phyloP scores from a whole-genome alignment of 2,888 invertebrate species.

The Isoperla grammatica region DNA sequence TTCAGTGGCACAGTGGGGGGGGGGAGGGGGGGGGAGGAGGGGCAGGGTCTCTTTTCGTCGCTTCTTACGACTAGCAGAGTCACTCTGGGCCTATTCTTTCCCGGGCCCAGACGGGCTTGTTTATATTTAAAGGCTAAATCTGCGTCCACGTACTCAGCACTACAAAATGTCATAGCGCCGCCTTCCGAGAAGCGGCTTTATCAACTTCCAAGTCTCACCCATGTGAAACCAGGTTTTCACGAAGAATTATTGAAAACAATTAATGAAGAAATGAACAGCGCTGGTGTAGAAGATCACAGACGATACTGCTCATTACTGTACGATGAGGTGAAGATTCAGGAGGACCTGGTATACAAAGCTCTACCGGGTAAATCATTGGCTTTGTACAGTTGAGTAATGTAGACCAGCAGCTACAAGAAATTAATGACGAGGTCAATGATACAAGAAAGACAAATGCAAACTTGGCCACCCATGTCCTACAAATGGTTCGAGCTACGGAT shows the following conservation, averaged over 20 bases:
- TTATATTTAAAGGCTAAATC: background rate
- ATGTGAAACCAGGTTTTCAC: background rate
- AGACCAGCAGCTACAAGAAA: background rate
- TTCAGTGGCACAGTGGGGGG: too few species aligned
- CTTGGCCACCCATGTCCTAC: background rate
- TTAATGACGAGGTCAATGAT: background rate
- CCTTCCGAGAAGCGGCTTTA: background rate
- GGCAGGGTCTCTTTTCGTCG: too few species aligned
- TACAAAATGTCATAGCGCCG: background rate
- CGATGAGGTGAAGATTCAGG: background rate
- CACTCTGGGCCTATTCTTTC: too few species aligned
- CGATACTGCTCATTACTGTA: background rate
- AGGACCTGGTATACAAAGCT: constrained; percentile 1
- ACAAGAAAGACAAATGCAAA: background rate
- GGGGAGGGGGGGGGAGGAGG: too few species aligned
- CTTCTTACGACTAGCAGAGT: too few species aligned
- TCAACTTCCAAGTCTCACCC: background rate
- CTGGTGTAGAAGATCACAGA: background rate
- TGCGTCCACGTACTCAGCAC: background rate
- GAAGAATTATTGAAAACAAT: background rate
- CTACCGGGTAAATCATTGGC: background rate
- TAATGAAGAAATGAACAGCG: background rate
- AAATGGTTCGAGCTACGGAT: constrained; percentile 3
- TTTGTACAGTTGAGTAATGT: constrained; percentile 7
- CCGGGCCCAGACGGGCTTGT: too few species aligned